Conservation (phyloP, 2,888 invertebrate species). For the Cheilosia vulpina region DNA sequence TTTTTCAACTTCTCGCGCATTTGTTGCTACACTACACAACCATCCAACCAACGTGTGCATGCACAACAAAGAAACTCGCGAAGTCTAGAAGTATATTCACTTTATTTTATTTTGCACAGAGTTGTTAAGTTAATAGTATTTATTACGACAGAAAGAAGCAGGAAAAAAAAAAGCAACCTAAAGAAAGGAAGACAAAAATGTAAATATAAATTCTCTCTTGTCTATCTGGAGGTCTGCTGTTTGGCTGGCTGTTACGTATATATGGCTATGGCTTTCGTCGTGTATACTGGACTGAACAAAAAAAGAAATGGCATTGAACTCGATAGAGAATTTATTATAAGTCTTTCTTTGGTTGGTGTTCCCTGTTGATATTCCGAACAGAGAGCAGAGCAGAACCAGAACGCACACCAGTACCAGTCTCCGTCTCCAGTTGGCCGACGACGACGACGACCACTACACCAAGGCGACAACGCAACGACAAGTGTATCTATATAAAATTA, state of each 20-base stretch:
- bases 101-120: conserved; percentile 41
- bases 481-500: conserved; percentile 29
- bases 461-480: conserved; percentile 41
- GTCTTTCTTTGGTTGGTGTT: conserved; percentile 58
- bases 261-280: too few relatives aligned
- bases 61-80: conserved; percentile 65
- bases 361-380: conserved; percentile 54
- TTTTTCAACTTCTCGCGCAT: conserved; percentile 39
- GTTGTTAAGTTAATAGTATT: conserved; percentile 63
- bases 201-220: conserved; percentile 54
- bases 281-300: conserved; percentile 23
- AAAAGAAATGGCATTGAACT: conserved; percentile 73
- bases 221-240: conserved; percentile 43
- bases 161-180: conserved; percentile 15
- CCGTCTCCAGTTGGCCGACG: conserved; percentile 66
- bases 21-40: conserved; percentile 33
- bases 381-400: conserved; percentile 5
- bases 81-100: conserved; percentile 41
- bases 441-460: not conserved
- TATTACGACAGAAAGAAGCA: conserved; percentile 56
- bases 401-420: conserved; percentile 40
- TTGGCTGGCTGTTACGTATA: conserved; percentile 4
- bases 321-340: conserved; percentile 63
- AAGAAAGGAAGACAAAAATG: conserved; percentile 51
- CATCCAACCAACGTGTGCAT: conserved; percentile 13